phyloP scores from a whole-genome alignment of 2,888 invertebrate species.

The Caenorhabditis becei region DNA sequence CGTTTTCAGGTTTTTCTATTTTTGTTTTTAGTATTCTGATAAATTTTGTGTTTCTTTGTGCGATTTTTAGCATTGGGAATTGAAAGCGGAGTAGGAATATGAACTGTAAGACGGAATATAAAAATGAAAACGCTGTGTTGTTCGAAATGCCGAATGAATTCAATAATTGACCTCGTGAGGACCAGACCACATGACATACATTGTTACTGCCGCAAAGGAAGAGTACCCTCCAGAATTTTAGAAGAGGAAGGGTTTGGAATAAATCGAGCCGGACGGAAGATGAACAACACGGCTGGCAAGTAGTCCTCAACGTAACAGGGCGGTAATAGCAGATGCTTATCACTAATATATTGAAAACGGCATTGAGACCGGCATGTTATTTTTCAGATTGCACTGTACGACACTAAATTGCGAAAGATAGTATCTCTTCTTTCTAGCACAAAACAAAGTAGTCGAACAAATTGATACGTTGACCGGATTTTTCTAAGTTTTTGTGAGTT shows the following conservation, averaged over 20 bases:
- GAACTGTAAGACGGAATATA: background rate
- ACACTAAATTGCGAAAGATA: background rate
- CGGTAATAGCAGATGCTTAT: background rate
- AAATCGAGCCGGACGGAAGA: background rate
- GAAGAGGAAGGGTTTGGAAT: background rate
- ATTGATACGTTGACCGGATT: no score
- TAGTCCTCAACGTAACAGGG: background rate
- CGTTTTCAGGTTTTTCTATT: no score
- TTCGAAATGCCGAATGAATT: slow-evolving; percentile 28
- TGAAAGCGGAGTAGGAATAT: no score
- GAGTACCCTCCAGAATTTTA: slow-evolving; percentile 15
- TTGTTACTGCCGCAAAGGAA: slow-evolving; percentile 20
- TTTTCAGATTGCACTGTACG: background rate
- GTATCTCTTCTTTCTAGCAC: background rate
- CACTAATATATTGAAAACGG: background rate
- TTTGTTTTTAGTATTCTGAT: no score
- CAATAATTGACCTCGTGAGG: slow-evolving; percentile 39
- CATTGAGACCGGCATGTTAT: background rate
- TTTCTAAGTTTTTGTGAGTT: no score
- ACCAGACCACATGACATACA: slow-evolving; percentile 37
- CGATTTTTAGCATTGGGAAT: no score
- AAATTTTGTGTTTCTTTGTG: no score
- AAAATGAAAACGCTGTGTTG: slow-evolving; percentile 3
- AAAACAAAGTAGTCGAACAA: background rate
- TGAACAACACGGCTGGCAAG: slow-evolving; percentile 14